phyloP scores from a whole-genome alignment of 2,113 vertebrate species.

The Saguinus imperator region DNA sequence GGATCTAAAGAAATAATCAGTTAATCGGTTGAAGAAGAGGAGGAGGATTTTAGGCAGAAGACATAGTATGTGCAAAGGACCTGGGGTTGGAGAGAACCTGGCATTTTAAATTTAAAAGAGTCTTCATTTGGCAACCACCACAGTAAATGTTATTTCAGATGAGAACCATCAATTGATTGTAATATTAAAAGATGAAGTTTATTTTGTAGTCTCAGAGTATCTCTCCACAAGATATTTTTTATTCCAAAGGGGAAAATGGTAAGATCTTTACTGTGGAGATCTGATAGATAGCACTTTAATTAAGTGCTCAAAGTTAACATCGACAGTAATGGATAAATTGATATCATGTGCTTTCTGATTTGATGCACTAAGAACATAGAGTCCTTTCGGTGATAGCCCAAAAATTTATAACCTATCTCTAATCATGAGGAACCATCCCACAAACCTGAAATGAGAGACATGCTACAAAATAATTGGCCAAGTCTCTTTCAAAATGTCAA shows the following conservation, averaged over 20 bases:
- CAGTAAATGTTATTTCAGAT: slow-evolving; percentile 14
- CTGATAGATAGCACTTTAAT: not conserved
- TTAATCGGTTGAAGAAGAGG: not conserved
- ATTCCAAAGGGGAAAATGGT: not conserved
- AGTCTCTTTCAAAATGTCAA: slow-evolving; percentile 22
- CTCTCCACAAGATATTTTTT: not conserved
- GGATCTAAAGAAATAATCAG: slow-evolving; percentile 14
- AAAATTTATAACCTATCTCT: not conserved
- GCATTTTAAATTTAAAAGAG: not conserved
- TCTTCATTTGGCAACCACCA: not conserved
- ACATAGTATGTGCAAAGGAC: not conserved
- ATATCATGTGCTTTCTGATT: not conserved
- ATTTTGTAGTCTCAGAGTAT: not conserved
- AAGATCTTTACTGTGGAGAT: not conserved
- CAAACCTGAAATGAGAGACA: not conserved
- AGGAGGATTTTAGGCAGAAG: not conserved
- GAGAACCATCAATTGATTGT: slow-evolving; percentile 11
- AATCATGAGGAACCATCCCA: not conserved
- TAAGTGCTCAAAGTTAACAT: not conserved
- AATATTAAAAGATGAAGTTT: slow-evolving; percentile 14
- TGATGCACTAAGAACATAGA: not conserved
- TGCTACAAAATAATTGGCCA: not conserved
- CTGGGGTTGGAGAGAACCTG: not conserved
- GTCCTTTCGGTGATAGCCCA: not conserved
- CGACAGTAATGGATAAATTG: not conserved